These are phyloP conservation scores for Cerceris rybyensis DNA, from an alignment of 2,888 invertebrate species.

Conservation along the genomic window DNA sequence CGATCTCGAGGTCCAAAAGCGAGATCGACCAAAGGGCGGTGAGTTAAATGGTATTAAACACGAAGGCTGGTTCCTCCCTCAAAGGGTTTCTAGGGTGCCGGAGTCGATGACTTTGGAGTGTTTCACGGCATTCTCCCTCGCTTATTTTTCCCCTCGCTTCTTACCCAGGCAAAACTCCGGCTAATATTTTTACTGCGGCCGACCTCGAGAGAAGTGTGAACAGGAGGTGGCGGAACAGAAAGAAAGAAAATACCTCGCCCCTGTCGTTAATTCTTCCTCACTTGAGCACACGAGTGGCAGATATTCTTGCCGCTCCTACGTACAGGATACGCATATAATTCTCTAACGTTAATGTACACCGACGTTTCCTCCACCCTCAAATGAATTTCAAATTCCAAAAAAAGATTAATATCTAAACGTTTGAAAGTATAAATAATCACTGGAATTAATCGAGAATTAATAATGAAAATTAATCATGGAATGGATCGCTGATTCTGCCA, in stretches of 20 bases:
- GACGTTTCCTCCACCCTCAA: background rate
- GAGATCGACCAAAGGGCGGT: slow-evolving; percentile 56
- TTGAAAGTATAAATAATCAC: too few species aligned
- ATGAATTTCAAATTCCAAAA: background rate
- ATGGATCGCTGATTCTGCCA: too few species aligned
- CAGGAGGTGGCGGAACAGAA: slow-evolving; percentile 2
- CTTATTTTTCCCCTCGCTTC: slow-evolving; percentile 32
- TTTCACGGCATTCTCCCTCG: slow-evolving; percentile 50
- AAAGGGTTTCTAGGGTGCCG: slow-evolving; percentile 54
- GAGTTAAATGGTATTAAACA: slow-evolving; percentile 59
- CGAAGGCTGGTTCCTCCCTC: slow-evolving; percentile 55
- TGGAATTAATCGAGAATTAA: too few species aligned
- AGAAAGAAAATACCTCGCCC: slow-evolving; percentile 7
- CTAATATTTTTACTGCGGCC: slow-evolving; percentile 49
- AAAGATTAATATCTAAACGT: too few species aligned
- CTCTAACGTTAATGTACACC: background rate
- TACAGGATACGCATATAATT: background rate
- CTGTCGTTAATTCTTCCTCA: slow-evolving; percentile 22
- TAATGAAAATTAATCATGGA: too few species aligned
- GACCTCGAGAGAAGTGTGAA: slow-evolving; percentile 17
- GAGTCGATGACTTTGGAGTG: slow-evolving; percentile 58
- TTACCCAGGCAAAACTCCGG: slow-evolving; percentile 34
- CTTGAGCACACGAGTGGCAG: background rate
- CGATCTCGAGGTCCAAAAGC: slow-evolving; percentile 28
- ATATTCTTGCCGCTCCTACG: background rate